Conservation (phyloP, 1,140 invertebrate genomes). For the Drosophila grimshawi region DNA sequence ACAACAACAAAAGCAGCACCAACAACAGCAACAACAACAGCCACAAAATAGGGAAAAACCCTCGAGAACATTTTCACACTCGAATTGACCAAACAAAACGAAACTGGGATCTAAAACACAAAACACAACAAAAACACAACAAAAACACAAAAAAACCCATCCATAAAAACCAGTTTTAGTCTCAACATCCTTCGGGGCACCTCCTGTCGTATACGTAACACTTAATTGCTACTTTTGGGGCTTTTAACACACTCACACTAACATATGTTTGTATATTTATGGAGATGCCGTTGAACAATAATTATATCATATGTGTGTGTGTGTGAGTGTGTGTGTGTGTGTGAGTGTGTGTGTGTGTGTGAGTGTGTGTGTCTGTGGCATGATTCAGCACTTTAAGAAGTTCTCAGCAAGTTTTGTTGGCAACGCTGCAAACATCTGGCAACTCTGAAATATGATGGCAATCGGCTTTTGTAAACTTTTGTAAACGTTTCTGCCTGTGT, state of each 20-base stretch:
- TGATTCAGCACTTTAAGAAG: conserved; percentile 52
- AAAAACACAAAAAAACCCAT: background rate
- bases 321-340: background rate
- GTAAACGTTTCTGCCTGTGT: background rate
- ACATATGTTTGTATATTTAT: background rate
- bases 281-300: conserved; percentile 23
- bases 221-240: conserved; percentile 54
- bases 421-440: conserved; percentile 38
- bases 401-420: conserved; percentile 29
- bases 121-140: conserved; percentile 14
- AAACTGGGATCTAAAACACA: conserved; percentile 31
- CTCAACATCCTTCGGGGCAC: conserved; percentile 1
- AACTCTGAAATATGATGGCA: conserved; percentile 25
- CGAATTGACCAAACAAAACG: conserved; percentile 77
- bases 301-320: conserved; percentile 28
- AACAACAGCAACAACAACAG: conserved; percentile 21
- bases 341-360: background rate
- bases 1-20: conserved; percentile 19
- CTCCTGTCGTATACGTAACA: conserved; percentile 54
- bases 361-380: conserved; percentile 11
- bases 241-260: conserved; percentile 7
- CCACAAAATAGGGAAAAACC: conserved; percentile 18
- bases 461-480: conserved; percentile 26
- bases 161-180: conserved; percentile 8
- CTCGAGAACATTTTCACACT: conserved; percentile 78